Conservation (phyloP, 2,888 invertebrate genomes). For the Eupithecia centaureata region DNA sequence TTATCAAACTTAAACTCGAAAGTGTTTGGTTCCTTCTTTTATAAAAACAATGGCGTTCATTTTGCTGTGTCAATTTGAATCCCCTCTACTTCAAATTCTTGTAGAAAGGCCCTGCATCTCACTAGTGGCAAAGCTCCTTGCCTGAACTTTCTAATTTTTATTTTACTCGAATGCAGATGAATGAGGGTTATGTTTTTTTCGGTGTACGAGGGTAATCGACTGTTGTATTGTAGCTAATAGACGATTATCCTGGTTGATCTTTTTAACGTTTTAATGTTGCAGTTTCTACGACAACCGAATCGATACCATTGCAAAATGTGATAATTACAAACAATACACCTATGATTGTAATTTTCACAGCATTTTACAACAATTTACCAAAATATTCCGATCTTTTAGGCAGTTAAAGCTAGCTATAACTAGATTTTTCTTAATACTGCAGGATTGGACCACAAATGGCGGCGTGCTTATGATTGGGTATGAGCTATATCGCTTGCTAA, state of each 20-base stretch:
- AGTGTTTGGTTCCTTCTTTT: background rate
- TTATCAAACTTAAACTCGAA: background rate
- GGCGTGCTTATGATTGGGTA: slow-evolving; percentile 98
- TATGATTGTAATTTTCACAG: background rate
- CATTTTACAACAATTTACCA: background rate
- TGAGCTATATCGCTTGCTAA: slow-evolving; percentile 96
- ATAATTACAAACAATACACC: too few relatives aligned
- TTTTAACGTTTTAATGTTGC: background rate
- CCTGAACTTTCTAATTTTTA: too few relatives aligned
- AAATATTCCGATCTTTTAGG: background rate
- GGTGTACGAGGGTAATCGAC: too few relatives aligned
- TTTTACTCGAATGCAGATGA: too few relatives aligned
- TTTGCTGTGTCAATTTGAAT: background rate
- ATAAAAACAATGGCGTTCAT: background rate
- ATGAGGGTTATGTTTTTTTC: too few relatives aligned
- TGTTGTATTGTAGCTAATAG: too few relatives aligned
- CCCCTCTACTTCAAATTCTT: too few relatives aligned
- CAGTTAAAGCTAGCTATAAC: background rate
- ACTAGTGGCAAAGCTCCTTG: too few relatives aligned
- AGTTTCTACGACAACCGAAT: background rate
- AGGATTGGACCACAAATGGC: slow-evolving; percentile 93
- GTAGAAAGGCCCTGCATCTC: too few relatives aligned
- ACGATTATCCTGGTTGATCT: too few relatives aligned
- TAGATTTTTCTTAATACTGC: slow-evolving; percentile 43
- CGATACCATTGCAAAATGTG: background rate